Conservation (phyloP, 2,797 vertebrate species). For the Micromesistius poutassou region DNA sequence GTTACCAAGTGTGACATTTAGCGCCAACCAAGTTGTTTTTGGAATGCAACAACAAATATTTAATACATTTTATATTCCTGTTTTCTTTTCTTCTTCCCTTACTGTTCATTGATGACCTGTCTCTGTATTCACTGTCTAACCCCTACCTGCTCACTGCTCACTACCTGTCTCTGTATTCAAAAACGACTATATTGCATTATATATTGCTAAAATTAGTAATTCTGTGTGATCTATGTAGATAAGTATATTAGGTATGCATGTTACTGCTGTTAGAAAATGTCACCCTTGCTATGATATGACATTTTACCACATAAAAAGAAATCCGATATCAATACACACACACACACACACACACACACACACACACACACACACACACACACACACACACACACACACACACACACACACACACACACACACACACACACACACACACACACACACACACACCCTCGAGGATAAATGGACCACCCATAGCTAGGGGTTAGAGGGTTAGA, state of each 20-base stretch:
- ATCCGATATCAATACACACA: conserved; percentile 11
- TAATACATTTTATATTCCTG: too few relatives aligned
- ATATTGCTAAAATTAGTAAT: neutral
- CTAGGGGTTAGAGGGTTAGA: conserved; percentile 38
- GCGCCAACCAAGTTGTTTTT: too few relatives aligned
- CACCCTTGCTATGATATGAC: neutral
- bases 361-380: conserved; percentile 4
- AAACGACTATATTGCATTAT: too few relatives aligned
- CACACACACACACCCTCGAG: conserved; percentile 11
- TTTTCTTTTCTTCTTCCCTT: too few relatives aligned
- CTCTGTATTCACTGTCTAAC: too few relatives aligned
- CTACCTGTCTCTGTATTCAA: too few relatives aligned
- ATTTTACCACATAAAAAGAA: neutral
- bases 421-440: conserved; percentile 8
- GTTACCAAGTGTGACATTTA: too few relatives aligned
- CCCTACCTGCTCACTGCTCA: too few relatives aligned
- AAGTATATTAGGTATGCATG: too few relatives aligned
- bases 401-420: conserved; percentile 11
- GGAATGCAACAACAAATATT: too few relatives aligned
- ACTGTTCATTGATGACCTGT: too few relatives aligned
- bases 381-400: conserved; percentile 22
- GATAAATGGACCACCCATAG: conserved; percentile 36
- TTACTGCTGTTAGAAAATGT: neutral
- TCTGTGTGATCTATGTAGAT: neutral
- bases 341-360: neutral